A percentile compares a stretch with the other conserved stretches of the same genome.
Conservation (phyloP, 2,113 vertebrate species). For the Sebastes fasciatus region DNA sequence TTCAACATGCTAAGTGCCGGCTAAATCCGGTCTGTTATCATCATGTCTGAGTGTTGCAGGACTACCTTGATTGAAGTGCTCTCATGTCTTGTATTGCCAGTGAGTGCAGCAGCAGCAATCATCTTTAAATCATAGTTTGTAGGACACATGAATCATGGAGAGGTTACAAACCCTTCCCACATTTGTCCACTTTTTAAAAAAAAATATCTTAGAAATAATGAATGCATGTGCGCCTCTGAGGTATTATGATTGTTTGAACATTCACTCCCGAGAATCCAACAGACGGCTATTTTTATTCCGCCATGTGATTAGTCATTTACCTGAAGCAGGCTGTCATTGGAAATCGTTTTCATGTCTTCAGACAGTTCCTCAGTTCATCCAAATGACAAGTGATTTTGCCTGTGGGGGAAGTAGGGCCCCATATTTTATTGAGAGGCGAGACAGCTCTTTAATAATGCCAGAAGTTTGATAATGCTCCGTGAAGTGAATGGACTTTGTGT, state of each 20-base stretch:
- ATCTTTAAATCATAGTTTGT: conserved; percentile 67
- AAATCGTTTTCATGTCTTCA: conserved; percentile 79
- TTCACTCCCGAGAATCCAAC: conserved; percentile 56
- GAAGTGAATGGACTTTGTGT: conserved; percentile 69
- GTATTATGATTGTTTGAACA: conserved; percentile 63
- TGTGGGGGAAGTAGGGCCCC: conserved; percentile 54
- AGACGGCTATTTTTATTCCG: conserved; percentile 75
- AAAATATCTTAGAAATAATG: conserved; percentile 60
- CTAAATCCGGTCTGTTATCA: conserved; percentile 44
- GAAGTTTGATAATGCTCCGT: conserved; percentile 68
- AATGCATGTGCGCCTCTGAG: conserved; percentile 57
- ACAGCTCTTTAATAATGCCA: conserved; percentile 75
- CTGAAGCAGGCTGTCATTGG: conserved; percentile 79
- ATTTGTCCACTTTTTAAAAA: conserved; percentile 43
- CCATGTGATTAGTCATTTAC: conserved; percentile 77
- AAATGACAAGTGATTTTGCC: conserved; percentile 75
- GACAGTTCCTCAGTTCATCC: conserved; percentile 75
- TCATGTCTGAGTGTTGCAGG: conserved; percentile 44
- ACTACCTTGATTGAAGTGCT: conserved; percentile 76
- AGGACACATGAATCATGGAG: conserved; percentile 56
- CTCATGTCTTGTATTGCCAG: conserved; percentile 57
- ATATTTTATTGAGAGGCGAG: conserved; percentile 76
- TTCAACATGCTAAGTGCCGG: conserved; percentile 36
- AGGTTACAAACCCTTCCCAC: conserved; percentile 57
- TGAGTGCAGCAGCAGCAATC: conserved; percentile 69